Percentiles rank a stretch among this genome's conserved stretches.
Conservation (phyloP, 2,113 vertebrate species). For the Chelonoidis abingdonii region DNA sequence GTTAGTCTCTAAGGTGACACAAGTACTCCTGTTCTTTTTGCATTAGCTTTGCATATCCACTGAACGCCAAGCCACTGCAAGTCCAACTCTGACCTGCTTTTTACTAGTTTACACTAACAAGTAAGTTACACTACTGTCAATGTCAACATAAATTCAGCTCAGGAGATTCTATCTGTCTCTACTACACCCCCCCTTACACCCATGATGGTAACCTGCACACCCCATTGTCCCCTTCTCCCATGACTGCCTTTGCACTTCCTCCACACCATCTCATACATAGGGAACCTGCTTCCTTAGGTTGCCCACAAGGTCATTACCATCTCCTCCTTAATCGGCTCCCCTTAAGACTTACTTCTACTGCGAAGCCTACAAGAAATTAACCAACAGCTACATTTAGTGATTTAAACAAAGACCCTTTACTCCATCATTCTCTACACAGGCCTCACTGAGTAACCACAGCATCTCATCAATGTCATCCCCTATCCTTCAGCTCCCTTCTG, state of each 20-base stretch:
- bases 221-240: neutral
- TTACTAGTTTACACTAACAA: neutral
- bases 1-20: too few relatives aligned
- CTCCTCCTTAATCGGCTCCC: accelerated
- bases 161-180: neutral
- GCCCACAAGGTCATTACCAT: neutral
- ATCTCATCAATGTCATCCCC: neutral
- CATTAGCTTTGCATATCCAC: neutral
- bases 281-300: neutral
- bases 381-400: neutral
- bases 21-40: too few relatives aligned
- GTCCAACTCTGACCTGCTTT: neutral
- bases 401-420: neutral
- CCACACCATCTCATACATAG: accelerated
- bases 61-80: neutral
- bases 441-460: neutral
- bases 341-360: neutral
- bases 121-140: neutral
- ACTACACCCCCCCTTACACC: too few relatives aligned
- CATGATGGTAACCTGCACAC: accelerated
- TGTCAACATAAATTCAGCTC: neutral
- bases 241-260: neutral
- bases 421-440: neutral
- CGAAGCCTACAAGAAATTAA: neutral
- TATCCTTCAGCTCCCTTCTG: neutral